Conservation (phyloP, 2,888 invertebrate species). For the Protonemura montana region DNA sequence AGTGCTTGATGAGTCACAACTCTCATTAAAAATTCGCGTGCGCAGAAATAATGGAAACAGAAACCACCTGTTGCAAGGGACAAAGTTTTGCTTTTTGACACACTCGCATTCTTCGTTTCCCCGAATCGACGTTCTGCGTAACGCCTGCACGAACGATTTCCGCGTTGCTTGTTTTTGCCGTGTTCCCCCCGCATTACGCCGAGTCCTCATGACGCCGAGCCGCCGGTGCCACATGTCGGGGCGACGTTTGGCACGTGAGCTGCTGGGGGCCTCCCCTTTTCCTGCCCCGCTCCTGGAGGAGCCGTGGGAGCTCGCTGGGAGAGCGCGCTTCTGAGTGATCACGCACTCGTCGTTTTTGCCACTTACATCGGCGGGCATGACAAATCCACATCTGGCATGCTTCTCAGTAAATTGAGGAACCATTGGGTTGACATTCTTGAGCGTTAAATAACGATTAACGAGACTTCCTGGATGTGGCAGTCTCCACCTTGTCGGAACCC, state of each 20-base stretch:
- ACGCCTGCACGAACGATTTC: neutral
- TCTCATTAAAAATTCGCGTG: too few relatives aligned
- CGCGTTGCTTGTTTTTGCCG: neutral
- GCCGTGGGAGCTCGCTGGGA: slow-evolving; percentile 40
- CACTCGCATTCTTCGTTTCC: neutral
- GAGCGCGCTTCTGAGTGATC: neutral
- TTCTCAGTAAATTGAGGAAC: neutral
- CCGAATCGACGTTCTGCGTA: neutral
- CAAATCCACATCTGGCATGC: neutral
- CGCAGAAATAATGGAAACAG: too few relatives aligned
- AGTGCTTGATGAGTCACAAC: too few relatives aligned
- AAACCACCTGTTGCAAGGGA: too few relatives aligned
- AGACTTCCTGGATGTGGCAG: neutral
- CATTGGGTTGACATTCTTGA: neutral
- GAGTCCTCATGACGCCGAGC: too few relatives aligned
- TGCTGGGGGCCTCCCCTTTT: slow-evolving; percentile 33
- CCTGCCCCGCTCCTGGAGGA: too few relatives aligned
- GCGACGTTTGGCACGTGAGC: slow-evolving; percentile 40
- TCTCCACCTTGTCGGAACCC: too few relatives aligned
- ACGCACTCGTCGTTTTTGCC: neutral
- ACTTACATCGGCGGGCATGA: neutral
- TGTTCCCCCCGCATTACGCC: too few relatives aligned
- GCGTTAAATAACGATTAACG: neutral
- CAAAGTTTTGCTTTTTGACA: too few relatives aligned
- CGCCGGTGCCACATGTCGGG: neutral